A percentile compares a stretch with the other conserved stretches of the same genome.
Evolutionary conservation across 2,113 vertebrate genomes (phyloP).

Genomic region (Panthera uncia): DNA sequence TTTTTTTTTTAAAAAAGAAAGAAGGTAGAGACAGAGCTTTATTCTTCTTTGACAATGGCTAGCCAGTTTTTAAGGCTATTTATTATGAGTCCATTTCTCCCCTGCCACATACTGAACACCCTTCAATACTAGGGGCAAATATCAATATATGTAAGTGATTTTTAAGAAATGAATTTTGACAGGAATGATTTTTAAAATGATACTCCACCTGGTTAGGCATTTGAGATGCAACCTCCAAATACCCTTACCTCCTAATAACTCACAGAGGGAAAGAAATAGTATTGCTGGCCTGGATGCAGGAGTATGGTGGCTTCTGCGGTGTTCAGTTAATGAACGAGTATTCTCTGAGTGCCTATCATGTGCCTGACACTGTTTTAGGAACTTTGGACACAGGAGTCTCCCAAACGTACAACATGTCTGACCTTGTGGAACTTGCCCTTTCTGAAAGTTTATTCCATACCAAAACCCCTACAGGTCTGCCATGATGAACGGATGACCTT

Average conservation of each 20-base stretch:
- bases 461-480: rapidly evolving
- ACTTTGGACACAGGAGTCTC: too few species aligned
- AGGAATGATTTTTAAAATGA: not conserved
- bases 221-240: not conserved
- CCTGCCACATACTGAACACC: not conserved
- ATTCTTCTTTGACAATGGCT: not conserved
- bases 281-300: rapidly evolving
- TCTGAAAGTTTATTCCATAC: not conserved
- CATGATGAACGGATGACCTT: not conserved
- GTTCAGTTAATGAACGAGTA: rapidly evolving
- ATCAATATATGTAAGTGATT: not conserved
- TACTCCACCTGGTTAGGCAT: not conserved
- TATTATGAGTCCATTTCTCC: not conserved
- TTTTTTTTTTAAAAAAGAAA: not conserved
- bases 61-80: not conserved
- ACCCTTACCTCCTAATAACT: not conserved
- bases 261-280: too few species aligned
- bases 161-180: not conserved
- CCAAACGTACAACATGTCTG: not conserved
- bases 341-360: rapidly evolving
- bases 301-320: rapidly evolving
- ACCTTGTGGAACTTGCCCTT: rapidly evolving
- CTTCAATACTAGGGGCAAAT: not conserved
- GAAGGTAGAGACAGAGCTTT: not conserved
- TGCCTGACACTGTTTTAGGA: not conserved